Evolutionary conservation across 2,888 invertebrate species (phyloP).

Genomic region (Lordiphosa andalusiaca): DNA sequence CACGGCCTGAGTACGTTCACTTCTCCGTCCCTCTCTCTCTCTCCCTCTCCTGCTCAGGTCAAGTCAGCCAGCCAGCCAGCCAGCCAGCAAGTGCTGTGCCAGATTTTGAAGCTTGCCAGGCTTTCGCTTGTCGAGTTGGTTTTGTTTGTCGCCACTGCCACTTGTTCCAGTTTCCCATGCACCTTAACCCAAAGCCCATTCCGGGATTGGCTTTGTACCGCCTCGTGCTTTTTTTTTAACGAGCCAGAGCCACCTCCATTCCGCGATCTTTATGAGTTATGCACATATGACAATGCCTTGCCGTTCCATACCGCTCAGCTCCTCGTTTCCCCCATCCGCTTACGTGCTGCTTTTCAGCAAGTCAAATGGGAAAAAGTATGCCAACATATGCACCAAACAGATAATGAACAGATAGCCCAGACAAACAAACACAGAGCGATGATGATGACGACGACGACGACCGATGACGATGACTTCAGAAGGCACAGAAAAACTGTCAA

Average conservation of each 20-base stretch:
- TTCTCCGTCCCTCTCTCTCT: slow-evolving; percentile 19
- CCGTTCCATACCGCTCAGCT: slow-evolving; percentile 4
- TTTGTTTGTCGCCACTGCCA: slow-evolving; percentile 45
- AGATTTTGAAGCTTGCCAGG: slow-evolving; percentile 42
- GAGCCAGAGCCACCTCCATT: slow-evolving; percentile 27
- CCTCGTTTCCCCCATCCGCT: no score
- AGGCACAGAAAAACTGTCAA: slow-evolving; percentile 21
- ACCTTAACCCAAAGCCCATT: slow-evolving; percentile 71
- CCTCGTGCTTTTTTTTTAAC: slow-evolving; percentile 36
- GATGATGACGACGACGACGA: not conserved
- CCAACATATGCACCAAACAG: slow-evolving; percentile 46
- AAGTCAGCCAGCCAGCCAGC: slow-evolving; percentile 62
- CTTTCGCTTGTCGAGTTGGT: slow-evolving; percentile 32
- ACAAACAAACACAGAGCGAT: slow-evolving; percentile 2
- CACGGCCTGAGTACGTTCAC: slow-evolving; percentile 27
- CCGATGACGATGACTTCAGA: not conserved
- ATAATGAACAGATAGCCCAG: slow-evolving; percentile 53
- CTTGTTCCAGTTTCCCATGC: slow-evolving; percentile 74
- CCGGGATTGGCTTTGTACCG: slow-evolving; percentile 38
- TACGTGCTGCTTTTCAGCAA: slow-evolving; percentile 8
- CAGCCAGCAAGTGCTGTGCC: slow-evolving; percentile 57
- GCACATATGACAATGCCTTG: slow-evolving; percentile 58
- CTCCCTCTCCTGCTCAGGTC: slow-evolving; percentile 40
- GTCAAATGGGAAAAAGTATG: slow-evolving; percentile 56
- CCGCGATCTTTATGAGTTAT: slow-evolving; percentile 66